Conservation (phyloP, 2,888 invertebrate species). For the Diachrysia chrysitis region DNA sequence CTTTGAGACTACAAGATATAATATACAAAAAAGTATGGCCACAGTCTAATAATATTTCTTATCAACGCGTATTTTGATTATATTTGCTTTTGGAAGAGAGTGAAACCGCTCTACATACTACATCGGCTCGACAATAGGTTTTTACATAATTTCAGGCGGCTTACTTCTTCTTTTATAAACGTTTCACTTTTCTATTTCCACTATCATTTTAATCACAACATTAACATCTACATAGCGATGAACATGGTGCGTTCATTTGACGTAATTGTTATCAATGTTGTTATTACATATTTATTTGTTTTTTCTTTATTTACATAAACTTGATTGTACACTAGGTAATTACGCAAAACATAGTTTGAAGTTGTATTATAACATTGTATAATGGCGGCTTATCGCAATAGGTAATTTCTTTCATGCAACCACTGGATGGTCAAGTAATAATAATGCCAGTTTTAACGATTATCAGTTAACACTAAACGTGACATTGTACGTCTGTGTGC, state of each 20-base stretch:
- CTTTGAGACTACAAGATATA: conserved; percentile 17
- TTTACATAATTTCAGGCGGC: background rate
- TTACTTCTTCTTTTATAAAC: background rate
- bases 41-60: background rate
- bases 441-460: conserved; percentile 15
- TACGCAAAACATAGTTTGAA: background rate
- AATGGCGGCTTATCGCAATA: background rate
- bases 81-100: background rate
- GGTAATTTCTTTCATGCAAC: background rate
- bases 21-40: background rate
- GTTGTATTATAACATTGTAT: background rate
- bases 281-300: background rate
- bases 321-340: conserved; percentile 7
- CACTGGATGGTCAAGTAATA: conserved; percentile 1
- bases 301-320: background rate
- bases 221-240: conserved; percentile 17
- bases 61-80: background rate
- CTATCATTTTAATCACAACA: conserved; percentile 19
- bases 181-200: background rate
- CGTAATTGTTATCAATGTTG: background rate
- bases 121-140: background rate
- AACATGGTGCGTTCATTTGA: background rate
- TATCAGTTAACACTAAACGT: conserved; percentile 27
- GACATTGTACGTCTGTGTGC: conserved; percentile 31
- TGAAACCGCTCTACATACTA: conserved; percentile 1